Base-by-base conservation (phyloP, 2,113 vertebrate genomes). In the Gasterosteus aculeatus region DNA sequence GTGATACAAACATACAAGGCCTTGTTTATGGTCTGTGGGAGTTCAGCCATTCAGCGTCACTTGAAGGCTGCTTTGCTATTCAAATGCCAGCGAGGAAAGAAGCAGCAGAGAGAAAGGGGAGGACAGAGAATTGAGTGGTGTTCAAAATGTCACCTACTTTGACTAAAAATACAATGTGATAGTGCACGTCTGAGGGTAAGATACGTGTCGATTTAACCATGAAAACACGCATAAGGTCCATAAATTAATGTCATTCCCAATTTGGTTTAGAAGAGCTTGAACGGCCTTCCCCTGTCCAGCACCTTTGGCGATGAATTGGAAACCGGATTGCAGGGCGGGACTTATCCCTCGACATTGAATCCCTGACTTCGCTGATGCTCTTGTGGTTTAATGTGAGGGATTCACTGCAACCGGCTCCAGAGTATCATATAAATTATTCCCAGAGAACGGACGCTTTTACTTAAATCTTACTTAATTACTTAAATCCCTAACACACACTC, bases 61-160 rank as follows among this genome's bases (percentile, higher is more conserved):
- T 83, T 0, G 14, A 59, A 77, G 69, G 81, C 90, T 92, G 77
- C 81, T 93, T 93, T 93, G 92, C 86, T 86, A 92, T 88, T 92
- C 92, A 93, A 93, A 93, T 93, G 69, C 79, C 59, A 75, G 65
- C 46, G 49, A 51, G 77, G 51, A 61, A 67, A 72, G 73, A 80
- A 16, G 57, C 46, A 42, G 69, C 76, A 26, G 57, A 47, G 65
- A 38, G 62, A 72, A 73, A 75, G 39, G 19, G 26, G 59, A 49
- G 9, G 10, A 42, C 41, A 22, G 61, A 75, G 62, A 57, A 31
- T 46, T 56, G 19, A 60, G 2, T 46, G 35, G 57, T 58, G 18
- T 31, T 31, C 15, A 67, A 10, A 76, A 9, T 38, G 38, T 53
- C 39, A 67, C 2, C 53, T n/a, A 41, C 51, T 66, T 60, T 61